These are phyloP conservation scores for Helobdella robusta DNA, from an alignment of 2,888 invertebrate genomes.

Conservation along the genomic window DNA sequence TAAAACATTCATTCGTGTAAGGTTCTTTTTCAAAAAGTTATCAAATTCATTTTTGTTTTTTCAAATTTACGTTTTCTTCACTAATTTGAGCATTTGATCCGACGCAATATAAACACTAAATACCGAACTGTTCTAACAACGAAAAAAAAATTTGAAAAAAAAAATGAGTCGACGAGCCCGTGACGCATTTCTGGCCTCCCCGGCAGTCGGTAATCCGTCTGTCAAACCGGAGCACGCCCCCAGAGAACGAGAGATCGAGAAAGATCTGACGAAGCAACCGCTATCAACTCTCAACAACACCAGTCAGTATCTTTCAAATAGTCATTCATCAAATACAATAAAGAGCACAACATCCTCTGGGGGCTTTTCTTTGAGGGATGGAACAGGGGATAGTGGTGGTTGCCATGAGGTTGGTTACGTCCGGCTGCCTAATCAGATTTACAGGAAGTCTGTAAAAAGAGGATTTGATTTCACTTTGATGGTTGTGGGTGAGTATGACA, in stretches of 20 bases:
- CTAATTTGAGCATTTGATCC: too few relatives aligned
- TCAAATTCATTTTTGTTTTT: too few relatives aligned
- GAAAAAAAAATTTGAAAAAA: too few relatives aligned
- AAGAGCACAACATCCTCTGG: slow-evolving; percentile 8
- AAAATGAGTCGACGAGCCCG: too few relatives aligned
- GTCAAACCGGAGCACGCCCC: neutral
- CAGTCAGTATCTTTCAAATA: too few relatives aligned
- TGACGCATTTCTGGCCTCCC: slow-evolving; percentile 12
- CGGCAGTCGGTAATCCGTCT: neutral
- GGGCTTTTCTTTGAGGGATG: slow-evolving; percentile 8
- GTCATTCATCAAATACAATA: neutral
- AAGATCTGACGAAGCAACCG: neutral
- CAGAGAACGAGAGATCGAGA: slow-evolving; percentile 25
- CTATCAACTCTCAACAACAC: neutral
- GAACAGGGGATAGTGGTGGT: too few relatives aligned
- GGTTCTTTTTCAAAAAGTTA: too few relatives aligned
- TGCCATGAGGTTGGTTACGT: slow-evolving; percentile 35
- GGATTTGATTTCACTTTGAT: slow-evolving; percentile 37
- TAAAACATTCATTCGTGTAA: too few relatives aligned
- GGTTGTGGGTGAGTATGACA: slow-evolving; percentile 36
- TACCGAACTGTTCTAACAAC: too few relatives aligned
- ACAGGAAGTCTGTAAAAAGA: slow-evolving; percentile 35
- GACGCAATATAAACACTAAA: too few relatives aligned
- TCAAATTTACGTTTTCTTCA: too few relatives aligned
- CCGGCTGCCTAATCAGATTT: slow-evolving; percentile 36